Conservation (phyloP, 64 coral and sea anemone species). For the Hydrozoanthus tunicans region DNA sequence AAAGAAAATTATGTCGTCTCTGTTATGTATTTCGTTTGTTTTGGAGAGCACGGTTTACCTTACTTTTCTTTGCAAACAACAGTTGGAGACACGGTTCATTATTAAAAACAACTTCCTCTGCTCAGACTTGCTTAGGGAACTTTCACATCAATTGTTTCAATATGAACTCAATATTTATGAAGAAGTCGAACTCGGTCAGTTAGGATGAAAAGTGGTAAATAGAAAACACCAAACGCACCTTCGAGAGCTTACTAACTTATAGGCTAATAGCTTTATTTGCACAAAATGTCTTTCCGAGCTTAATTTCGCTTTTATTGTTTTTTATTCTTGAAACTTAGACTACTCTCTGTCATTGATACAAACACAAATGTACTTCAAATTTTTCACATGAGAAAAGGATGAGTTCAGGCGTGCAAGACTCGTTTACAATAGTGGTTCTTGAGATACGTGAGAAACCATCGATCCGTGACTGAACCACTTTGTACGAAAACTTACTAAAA, state of each 20-base stretch:
- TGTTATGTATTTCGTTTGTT: not conserved
- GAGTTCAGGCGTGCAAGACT: not conserved
- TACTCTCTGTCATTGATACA: not conserved
- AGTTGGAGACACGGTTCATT: not conserved
- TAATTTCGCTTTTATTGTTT: conserved; percentile 23
- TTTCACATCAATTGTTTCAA: not conserved
- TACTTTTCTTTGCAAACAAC: not conserved
- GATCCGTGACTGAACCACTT: not conserved
- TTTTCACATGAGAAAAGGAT: not conserved
- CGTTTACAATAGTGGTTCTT: not conserved
- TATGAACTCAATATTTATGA: not conserved
- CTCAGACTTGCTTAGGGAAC: not conserved
- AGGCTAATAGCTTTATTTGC: not conserved
- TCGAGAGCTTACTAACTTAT: not conserved
- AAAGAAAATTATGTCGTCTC: not conserved
- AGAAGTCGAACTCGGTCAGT: not conserved
- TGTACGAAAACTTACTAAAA: not conserved
- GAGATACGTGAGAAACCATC: not conserved
- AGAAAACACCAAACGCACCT: not conserved
- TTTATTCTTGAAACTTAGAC: not conserved
- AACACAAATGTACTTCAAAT: not conserved
- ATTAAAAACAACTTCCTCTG: not conserved
- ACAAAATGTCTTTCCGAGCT: not conserved
- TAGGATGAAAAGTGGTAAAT: not conserved
- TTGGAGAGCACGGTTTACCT: not conserved